phyloP scores from a whole-genome alignment of 2,113 vertebrate species.

The Tiliqua scincoides region DNA sequence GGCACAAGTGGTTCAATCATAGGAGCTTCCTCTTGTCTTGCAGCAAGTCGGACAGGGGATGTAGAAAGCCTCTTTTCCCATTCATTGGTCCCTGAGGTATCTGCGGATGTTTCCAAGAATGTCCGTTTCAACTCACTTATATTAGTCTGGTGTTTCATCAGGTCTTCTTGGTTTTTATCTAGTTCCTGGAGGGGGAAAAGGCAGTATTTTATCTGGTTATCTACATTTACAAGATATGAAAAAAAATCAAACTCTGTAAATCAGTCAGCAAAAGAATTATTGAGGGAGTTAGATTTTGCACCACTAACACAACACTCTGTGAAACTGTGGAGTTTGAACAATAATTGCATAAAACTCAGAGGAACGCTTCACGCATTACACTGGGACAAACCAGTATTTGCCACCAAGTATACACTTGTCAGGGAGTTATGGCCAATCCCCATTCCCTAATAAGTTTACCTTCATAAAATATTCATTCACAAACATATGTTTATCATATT shows the following conservation, averaged over 20 bases:
- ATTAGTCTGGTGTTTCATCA: slow-evolving; percentile 92
- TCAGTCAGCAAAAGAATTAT: slow-evolving; percentile 65
- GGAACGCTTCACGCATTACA: slow-evolving; percentile 9
- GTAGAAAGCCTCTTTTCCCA: slow-evolving; percentile 94
- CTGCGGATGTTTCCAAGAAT: slow-evolving; percentile 88
- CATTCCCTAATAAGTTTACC: neutral
- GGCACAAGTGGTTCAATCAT: slow-evolving; percentile 92
- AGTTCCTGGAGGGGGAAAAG: slow-evolving; percentile 75
- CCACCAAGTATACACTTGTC: neutral
- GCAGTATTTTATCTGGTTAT: slow-evolving; percentile 51
- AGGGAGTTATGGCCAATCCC: neutral
- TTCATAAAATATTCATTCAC: neutral
- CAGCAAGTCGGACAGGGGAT: slow-evolving; percentile 83
- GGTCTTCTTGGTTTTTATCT: slow-evolving; percentile 84
- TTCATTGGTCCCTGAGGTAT: slow-evolving; percentile 80
- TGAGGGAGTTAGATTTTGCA: slow-evolving; percentile 63
- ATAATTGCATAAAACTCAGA: slow-evolving; percentile 59
- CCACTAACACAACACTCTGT: slow-evolving; percentile 76
- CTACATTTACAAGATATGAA: slow-evolving; percentile 8
- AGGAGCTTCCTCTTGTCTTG: slow-evolving; percentile 83
- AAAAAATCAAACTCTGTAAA: slow-evolving; percentile 51
- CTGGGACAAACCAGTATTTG: neutral
- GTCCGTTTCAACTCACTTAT: slow-evolving; percentile 95
- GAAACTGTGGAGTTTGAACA: slow-evolving; percentile 76
- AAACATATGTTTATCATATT: slow-evolving; percentile 12